Evolutionary conservation across 2,113 vertebrate species (phyloP).

Genomic region (Nannobrachium achirus): DNA sequence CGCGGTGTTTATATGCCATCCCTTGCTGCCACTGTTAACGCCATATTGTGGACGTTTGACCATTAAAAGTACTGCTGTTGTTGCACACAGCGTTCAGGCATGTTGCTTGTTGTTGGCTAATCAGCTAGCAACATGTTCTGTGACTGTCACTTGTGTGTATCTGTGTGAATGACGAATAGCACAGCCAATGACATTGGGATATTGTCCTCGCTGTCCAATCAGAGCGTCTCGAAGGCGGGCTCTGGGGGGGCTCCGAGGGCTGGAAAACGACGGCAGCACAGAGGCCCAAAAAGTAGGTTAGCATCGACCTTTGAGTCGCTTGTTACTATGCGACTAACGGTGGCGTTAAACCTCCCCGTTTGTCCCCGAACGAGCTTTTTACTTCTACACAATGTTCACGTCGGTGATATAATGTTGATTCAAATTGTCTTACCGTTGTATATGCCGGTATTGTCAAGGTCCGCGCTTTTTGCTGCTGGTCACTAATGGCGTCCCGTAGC

Average conservation of each 20-base stretch:
- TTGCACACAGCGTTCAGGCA: too few species aligned
- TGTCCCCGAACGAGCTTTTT: background rate
- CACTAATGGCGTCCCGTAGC: slow-evolving; percentile 92
- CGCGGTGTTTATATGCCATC: background rate
- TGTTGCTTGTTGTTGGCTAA: background rate
- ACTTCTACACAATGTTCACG: background rate
- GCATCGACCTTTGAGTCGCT: slow-evolving; percentile 57
- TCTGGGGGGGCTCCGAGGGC: slow-evolving; percentile 17
- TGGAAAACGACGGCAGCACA: slow-evolving; percentile 88
- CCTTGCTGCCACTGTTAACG: too few species aligned
- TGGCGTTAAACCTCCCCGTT: slow-evolving; percentile 4
- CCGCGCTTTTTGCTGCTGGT: slow-evolving; percentile 86
- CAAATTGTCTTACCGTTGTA: slow-evolving; percentile 68
- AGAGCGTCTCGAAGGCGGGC: slow-evolving; percentile 26
- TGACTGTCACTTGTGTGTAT: slow-evolving; percentile 11
- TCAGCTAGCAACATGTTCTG: slow-evolving; percentile 52
- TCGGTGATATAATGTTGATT: background rate
- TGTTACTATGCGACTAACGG: background rate
- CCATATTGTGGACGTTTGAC: fast-evolving
- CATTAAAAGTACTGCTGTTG: fast-evolving
- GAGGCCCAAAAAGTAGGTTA: slow-evolving; percentile 91
- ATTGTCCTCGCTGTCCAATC: slow-evolving; percentile 47
- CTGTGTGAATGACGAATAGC: slow-evolving; percentile 22
- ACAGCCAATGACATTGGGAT: slow-evolving; percentile 54
- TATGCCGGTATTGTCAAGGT: slow-evolving; percentile 63